Conservation (phyloP, 92 coral and sea anemone genomes). For the Chrysogorgia sp. region DNA sequence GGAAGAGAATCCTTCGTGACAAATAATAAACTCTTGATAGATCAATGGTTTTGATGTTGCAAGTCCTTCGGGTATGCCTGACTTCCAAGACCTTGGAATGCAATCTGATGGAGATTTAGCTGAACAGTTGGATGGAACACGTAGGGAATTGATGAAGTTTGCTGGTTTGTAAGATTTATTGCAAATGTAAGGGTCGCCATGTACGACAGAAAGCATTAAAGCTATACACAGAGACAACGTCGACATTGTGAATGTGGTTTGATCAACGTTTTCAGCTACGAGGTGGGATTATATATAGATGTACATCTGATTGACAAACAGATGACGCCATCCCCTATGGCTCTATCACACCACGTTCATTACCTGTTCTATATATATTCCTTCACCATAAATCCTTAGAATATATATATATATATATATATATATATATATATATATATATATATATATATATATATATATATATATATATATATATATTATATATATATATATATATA, state of each 20-base stretch:
- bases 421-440: too few species aligned
- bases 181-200: constrained; percentile 15
- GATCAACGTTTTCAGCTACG: too few species aligned
- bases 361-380: too few species aligned
- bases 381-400: too few species aligned
- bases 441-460: too few species aligned
- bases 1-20: constrained; percentile 55
- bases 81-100: constrained; percentile 32
- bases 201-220: not conserved
- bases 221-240: not conserved
- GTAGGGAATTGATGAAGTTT: not conserved
- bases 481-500: too few species aligned
- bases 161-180: constrained; percentile 16
- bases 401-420: too few species aligned
- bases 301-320: too few species aligned
- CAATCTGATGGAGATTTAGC: constrained; percentile 7
- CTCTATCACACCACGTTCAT: too few species aligned
- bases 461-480: too few species aligned
- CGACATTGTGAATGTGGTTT: not conserved
- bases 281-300: too few species aligned
- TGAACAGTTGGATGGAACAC: constrained; percentile 8
- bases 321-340: too few species aligned
- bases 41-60: constrained; percentile 11
- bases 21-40: constrained; percentile 27
- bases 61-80: constrained; percentile 3